A percentile compares a stretch with the other conserved stretches of the same genome.
Conservation (phyloP, 2,797 vertebrate species). For the Melanogrammus aeglefinus region DNA sequence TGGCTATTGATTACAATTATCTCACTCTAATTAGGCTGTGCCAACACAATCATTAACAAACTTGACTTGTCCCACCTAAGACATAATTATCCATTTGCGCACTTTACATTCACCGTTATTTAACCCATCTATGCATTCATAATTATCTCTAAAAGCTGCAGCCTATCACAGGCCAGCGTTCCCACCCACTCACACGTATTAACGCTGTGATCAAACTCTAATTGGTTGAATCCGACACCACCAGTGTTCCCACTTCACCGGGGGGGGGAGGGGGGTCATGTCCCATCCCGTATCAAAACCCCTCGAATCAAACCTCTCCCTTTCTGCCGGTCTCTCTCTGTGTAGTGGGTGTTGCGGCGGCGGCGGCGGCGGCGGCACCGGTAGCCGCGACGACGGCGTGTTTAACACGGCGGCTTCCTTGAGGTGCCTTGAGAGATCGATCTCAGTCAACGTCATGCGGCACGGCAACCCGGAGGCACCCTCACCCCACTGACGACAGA, state of each 20-base stretch:
- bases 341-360: conserved; percentile 20
- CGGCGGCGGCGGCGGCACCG: conserved; percentile 5
- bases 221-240: not conserved
- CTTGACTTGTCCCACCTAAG: not conserved
- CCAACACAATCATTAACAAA: not conserved
- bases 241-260: conserved; percentile 13
- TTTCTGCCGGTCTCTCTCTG: conserved; percentile 53
- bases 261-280: conserved; percentile 37
- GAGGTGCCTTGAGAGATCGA: conserved; percentile 68
- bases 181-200: not conserved
- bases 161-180: too few species aligned
- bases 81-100: not conserved
- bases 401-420: conserved; percentile 65
- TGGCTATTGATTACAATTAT: not conserved
- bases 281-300: conserved; percentile 46
- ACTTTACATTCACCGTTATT: not conserved
- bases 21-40: not conserved
- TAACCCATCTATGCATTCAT: not conserved
- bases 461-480: conserved; percentile 74
- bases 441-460: conserved; percentile 72
- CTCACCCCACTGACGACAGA: conserved; percentile 69
- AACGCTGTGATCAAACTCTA: not conserved
- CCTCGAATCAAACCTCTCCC: conserved; percentile 32
- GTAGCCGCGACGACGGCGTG: conserved; percentile 54
- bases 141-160: not conserved